Conservation (phyloP, 2,888 invertebrate genomes). For the Onthophagus sagittarius region DNA sequence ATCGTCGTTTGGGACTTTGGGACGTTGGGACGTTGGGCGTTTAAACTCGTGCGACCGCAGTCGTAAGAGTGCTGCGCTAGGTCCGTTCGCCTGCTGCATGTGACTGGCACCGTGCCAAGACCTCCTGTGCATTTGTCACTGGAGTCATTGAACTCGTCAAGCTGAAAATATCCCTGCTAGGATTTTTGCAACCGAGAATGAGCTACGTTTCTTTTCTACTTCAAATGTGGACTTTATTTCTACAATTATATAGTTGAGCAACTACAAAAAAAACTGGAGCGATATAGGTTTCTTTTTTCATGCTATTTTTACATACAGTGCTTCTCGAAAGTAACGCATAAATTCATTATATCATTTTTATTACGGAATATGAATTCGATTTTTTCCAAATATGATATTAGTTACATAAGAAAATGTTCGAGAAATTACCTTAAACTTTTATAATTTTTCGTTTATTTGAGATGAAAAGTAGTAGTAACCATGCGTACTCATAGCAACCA, state of each 20-base stretch:
- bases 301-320: too few species aligned
- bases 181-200: not conserved
- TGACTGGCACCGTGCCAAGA: not conserved
- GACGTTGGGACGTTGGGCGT: not conserved
- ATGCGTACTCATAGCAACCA: too few species aligned
- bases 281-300: too few species aligned
- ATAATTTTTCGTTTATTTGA: too few species aligned
- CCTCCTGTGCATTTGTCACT: not conserved
- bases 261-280: too few species aligned
- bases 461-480: too few species aligned
- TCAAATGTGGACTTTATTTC: not conserved
- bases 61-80: not conserved
- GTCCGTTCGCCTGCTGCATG: not conserved
- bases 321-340: too few species aligned
- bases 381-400: too few species aligned
- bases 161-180: not conserved
- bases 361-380: too few species aligned
- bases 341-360: too few species aligned
- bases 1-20: not conserved
- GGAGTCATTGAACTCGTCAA: not conserved
- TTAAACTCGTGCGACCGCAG: not conserved
- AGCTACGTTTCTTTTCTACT: not conserved
- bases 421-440: too few species aligned
- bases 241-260: not conserved
- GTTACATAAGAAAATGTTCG: too few species aligned